phyloP scores from a whole-genome alignment of 1,140 invertebrate genomes.

The Ectropis grisescens region DNA sequence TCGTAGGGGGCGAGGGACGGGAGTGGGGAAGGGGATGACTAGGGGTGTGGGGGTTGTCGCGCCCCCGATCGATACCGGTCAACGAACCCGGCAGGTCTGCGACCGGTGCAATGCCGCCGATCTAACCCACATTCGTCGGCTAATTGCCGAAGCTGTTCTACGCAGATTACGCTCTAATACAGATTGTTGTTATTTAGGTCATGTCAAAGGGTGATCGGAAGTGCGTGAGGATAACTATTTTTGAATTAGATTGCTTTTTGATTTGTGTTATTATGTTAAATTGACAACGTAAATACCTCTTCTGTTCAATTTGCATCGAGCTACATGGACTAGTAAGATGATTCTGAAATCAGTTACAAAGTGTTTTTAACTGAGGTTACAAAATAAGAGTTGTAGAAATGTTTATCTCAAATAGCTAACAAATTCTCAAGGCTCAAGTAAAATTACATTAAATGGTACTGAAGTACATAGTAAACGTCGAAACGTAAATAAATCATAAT shows the following conservation, averaged over 20 bases:
- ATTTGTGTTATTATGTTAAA: too few species aligned
- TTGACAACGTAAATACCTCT: too few species aligned
- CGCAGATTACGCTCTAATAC: constrained; percentile 30
- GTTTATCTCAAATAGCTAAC: too few species aligned
- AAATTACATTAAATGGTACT: constrained; percentile 9
- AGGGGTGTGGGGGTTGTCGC: constrained; percentile 32
- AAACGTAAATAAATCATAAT: constrained; percentile 21
- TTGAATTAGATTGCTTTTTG: too few species aligned
- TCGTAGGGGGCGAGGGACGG: constrained; percentile 13
- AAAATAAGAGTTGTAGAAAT: too few species aligned
- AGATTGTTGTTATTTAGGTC: constrained; percentile 26
- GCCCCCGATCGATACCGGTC: constrained; percentile 55
- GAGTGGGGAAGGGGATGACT: constrained; percentile 25
- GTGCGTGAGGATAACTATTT: too few species aligned
- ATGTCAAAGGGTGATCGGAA: constrained; percentile 8
- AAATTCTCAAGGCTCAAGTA: constrained; percentile 8
- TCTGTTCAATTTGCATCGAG: too few species aligned
- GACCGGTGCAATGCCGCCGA: constrained; percentile 50
- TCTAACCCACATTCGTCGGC: constrained; percentile 56
- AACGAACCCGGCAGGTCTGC: constrained; percentile 44
- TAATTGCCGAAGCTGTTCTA: constrained; percentile 47
- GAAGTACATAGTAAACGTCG: not conserved
- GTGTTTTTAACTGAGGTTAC: too few species aligned
- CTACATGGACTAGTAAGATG: too few species aligned
- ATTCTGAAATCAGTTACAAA: too few species aligned